These are phyloP conservation scores for Loriculus beryllinus DNA, from an alignment of 2,797 vertebrate species.

Conservation along the genomic window DNA sequence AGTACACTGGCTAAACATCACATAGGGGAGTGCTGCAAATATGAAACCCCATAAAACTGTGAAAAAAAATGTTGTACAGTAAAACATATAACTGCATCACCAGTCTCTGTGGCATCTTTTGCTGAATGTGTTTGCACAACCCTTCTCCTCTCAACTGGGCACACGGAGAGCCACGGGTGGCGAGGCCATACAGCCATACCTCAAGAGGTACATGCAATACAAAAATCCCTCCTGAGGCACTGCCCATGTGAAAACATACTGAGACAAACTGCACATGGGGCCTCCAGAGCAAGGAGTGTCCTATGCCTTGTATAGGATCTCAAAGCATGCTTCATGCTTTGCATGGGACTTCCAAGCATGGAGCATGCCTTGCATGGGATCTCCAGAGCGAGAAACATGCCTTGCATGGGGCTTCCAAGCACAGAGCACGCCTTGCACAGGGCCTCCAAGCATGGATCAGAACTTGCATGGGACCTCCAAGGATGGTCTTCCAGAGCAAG, in stretches of 20 bases:
- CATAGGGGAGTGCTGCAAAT: rapidly evolving
- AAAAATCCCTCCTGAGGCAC: background rate
- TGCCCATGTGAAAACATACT: rapidly evolving
- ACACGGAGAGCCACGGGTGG: rapidly evolving
- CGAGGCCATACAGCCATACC: rapidly evolving
- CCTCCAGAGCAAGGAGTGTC: rapidly evolving
- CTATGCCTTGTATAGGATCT: background rate
- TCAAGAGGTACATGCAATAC: rapidly evolving
- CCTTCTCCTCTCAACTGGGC: rapidly evolving
- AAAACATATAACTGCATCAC: rapidly evolving
- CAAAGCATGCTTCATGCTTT: background rate
- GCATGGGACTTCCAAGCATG: background rate
- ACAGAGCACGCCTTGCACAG: background rate
- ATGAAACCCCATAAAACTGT: background rate
- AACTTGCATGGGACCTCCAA: background rate
- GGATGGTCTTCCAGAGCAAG: rapidly evolving
- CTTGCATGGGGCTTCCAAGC: background rate
- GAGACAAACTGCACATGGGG: rapidly evolving
- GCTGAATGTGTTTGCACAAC: rapidly evolving
- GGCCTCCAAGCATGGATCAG: background rate
- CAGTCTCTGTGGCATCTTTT: rapidly evolving
- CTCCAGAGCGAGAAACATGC: background rate
- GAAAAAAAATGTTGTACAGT: background rate
- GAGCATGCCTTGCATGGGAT: background rate
- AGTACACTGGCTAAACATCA: rapidly evolving